Evolutionary conservation across 2,113 vertebrate species (phyloP).

Genomic region (Tachysurus vachellii): DNA sequence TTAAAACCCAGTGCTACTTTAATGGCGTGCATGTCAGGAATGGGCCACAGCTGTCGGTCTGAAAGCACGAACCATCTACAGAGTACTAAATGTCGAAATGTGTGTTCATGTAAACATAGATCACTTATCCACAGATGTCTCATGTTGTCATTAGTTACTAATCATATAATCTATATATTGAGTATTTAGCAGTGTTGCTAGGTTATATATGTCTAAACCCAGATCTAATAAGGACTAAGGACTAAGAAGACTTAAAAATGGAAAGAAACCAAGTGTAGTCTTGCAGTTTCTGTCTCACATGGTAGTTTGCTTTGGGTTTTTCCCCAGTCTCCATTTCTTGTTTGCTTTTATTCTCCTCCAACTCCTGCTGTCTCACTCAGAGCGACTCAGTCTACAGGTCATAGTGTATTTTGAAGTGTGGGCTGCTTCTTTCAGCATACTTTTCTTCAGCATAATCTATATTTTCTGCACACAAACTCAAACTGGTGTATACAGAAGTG

Average conservation of each 20-base stretch:
- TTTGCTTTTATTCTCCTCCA: neutral
- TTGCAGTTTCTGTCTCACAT: constrained; percentile 1
- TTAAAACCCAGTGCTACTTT: constrained; percentile 6
- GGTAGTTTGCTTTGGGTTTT: constrained; percentile 9
- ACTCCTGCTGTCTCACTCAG: constrained; percentile 5
- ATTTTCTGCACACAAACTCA: neutral
- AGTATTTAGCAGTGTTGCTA: neutral
- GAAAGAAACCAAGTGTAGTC: neutral
- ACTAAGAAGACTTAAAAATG: neutral
- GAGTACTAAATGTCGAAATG: neutral
- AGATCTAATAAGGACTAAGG: neutral
- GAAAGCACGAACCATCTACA: neutral
- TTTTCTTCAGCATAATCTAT: constrained; percentile 2
- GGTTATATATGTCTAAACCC: neutral
- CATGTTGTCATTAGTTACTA: neutral
- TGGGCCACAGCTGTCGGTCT: neutral
- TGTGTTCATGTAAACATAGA: neutral
- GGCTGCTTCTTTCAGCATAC: neutral
- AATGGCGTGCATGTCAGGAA: neutral
- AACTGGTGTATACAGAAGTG: neutral
- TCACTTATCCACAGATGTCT: neutral
- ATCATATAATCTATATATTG: neutral
- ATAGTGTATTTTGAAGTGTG: neutral
- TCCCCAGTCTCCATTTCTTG: neutral
- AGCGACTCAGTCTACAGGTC: neutral